Conservation (phyloP, 1,140 invertebrate genomes). For the Listronotus oregonensis region DNA sequence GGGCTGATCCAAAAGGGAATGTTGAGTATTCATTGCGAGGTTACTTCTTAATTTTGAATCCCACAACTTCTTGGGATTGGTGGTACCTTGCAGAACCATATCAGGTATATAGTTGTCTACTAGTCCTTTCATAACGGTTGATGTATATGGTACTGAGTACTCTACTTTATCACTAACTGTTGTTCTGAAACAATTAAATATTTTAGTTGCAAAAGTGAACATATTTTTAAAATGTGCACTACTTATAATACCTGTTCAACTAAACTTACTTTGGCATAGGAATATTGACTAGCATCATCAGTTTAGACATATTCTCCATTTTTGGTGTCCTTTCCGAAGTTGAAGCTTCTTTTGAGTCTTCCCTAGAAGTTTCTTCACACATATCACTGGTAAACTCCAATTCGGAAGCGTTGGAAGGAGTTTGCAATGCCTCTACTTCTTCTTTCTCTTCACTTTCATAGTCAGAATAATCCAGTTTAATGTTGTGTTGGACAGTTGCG, state of each 20-base stretch:
- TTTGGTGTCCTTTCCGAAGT: neutral
- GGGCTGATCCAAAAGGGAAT: conserved; percentile 68
- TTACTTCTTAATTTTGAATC: conserved; percentile 59
- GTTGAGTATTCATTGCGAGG: conserved; percentile 63
- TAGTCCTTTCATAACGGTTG: conserved; percentile 26
- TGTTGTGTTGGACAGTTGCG: conserved; percentile 39
- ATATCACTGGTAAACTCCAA: conserved; percentile 68
- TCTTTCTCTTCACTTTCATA: conserved; percentile 45
- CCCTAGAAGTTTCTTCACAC: conserved; percentile 48
- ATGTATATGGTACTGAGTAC: conserved; percentile 21
- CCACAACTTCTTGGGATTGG: conserved; percentile 59
- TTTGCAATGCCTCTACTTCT: conserved; percentile 59
- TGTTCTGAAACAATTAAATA: conserved; percentile 17
- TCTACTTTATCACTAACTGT: neutral
- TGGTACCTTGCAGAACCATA: conserved; percentile 71
- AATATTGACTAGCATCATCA: conserved; percentile 63
- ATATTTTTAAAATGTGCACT: too few species aligned
- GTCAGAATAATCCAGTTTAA: conserved; percentile 39
- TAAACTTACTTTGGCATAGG: conserved; percentile 62
- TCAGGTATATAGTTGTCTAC: conserved; percentile 77
- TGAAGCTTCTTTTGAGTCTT: conserved; percentile 18
- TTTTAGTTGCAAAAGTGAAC: neutral
- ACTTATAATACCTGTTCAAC: too few species aligned
- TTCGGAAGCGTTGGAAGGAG: conserved; percentile 70
- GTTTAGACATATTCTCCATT: neutral